phyloP scores from a whole-genome alignment of 2,113 vertebrate species.

The Quiscalus mexicanus region DNA sequence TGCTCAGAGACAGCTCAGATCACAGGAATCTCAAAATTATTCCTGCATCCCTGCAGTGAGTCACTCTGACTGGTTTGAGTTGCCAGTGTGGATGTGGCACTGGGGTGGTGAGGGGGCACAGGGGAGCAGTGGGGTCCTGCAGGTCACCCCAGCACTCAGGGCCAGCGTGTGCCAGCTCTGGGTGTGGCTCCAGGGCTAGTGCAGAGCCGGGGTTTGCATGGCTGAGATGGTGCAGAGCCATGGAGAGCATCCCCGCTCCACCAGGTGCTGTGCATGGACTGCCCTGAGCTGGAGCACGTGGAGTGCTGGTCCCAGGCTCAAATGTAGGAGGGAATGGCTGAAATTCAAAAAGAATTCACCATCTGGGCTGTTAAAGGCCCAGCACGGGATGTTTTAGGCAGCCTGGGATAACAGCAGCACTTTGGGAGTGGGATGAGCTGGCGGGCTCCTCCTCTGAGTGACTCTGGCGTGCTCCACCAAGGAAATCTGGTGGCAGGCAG shows the following conservation, averaged over 20 bases:
- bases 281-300: accelerated
- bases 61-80: background rate
- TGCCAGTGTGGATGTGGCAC: background rate
- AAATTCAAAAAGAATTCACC: background rate
- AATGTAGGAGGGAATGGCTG: accelerated
- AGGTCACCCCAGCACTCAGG: accelerated
- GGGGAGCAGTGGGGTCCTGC: background rate
- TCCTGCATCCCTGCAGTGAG: background rate
- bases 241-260: background rate
- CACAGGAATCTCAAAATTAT: background rate
- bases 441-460: background rate
- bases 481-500: background rate
- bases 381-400: accelerated
- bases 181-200: accelerated
- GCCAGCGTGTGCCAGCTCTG: accelerated
- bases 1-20: background rate
- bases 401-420: background rate
- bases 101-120: background rate
- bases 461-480: accelerated
- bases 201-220: accelerated
- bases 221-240: background rate
- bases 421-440: background rate
- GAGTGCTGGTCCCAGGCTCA: background rate
- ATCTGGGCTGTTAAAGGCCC: background rate
- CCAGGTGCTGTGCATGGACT: background rate